Evolutionary conservation across 2,797 vertebrate species (phyloP).

Genomic region (Prionace glauca): DNA sequence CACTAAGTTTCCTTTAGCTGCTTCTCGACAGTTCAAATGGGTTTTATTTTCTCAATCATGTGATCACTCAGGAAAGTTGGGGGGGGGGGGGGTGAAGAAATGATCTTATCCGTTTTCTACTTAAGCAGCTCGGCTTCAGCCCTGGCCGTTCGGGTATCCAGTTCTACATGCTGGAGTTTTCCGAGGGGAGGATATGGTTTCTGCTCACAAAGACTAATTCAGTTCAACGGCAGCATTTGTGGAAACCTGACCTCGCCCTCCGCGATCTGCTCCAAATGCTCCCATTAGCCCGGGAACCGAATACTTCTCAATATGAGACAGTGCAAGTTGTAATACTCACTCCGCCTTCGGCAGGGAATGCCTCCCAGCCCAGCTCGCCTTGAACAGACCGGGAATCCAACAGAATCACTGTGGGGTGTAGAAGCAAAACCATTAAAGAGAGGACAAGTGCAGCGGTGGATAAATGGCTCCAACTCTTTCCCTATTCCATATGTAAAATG

Average conservation of each 20-base stretch:
- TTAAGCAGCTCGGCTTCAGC: neutral
- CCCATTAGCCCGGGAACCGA: neutral
- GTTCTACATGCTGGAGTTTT: conserved; percentile 52
- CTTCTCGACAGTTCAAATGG: neutral
- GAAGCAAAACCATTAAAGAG: conserved; percentile 44
- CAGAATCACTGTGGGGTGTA: conserved; percentile 78
- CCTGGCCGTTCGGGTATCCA: conserved; percentile 54
- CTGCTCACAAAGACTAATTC: conserved; percentile 81
- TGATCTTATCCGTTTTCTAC: neutral
- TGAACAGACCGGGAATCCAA: conserved; percentile 96
- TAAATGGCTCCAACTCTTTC: neutral
- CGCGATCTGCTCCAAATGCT: conserved; percentile 57
- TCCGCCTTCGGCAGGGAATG: conserved; percentile 94
- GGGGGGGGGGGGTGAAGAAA: too few species aligned
- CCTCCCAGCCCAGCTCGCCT: conserved; percentile 96
- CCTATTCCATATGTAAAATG: neutral
- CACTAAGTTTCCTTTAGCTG: neutral
- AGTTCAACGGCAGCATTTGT: conserved; percentile 61
- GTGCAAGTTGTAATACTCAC: conserved; percentile 66
- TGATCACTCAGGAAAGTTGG: neutral
- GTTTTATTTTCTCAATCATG: neutral
- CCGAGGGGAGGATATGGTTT: conserved; percentile 78
- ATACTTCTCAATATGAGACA: neutral
- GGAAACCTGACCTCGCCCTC: conserved; percentile 73
- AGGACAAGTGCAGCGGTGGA: neutral